phyloP scores from a whole-genome alignment of 92 coral and sea anemone genomes.

The Muricea muricata region DNA sequence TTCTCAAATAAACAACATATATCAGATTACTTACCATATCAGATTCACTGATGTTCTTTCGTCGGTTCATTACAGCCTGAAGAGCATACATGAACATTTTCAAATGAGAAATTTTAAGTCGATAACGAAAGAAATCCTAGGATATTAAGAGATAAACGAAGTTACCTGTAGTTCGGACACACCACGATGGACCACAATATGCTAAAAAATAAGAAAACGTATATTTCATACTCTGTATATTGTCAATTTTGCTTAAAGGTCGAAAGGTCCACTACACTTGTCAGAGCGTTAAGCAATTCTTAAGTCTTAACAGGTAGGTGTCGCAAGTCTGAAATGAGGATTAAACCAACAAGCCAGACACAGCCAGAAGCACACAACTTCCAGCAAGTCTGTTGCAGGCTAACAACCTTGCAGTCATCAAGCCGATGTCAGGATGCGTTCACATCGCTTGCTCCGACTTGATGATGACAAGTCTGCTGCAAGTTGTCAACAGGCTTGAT shows the following conservation, averaged over 20 bases:
- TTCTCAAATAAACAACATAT: background rate
- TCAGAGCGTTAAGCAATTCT: too few species aligned
- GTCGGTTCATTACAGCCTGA: constrained; percentile 47
- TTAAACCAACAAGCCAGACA: too few species aligned
- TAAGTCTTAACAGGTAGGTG: too few species aligned
- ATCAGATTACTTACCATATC: background rate
- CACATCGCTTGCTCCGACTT: too few species aligned
- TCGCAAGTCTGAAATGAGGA: too few species aligned
- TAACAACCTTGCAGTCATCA: too few species aligned
- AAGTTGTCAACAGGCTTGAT: too few species aligned
- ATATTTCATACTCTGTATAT: background rate
- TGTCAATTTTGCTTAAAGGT: background rate
- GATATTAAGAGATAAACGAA: background rate
- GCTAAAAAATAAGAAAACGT: background rate
- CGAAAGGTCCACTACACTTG: too few species aligned
- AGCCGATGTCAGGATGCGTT: too few species aligned
- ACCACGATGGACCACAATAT: constrained; percentile 45
- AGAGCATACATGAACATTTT: background rate
- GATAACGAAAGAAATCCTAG: background rate
- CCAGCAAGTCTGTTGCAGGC: too few species aligned
- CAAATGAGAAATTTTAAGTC: background rate
- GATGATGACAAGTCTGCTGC: too few species aligned
- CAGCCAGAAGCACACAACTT: too few species aligned
- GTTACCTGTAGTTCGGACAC: constrained; percentile 38
- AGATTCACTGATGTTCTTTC: constrained; percentile 35